Conservation (phyloP, 2,888 invertebrate species). For the Eurytoma californica region DNA sequence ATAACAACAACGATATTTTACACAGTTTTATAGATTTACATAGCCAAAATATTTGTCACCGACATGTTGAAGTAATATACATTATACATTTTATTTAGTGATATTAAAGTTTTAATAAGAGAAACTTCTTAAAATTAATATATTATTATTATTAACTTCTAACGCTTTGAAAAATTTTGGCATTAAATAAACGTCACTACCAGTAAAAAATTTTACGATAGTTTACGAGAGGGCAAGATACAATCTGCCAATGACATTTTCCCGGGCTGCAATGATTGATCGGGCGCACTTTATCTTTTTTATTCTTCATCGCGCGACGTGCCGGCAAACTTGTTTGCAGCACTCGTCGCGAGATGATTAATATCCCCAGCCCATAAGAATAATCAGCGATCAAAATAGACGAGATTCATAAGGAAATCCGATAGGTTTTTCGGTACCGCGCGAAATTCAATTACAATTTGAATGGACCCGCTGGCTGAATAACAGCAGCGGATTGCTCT, state of each 20-base stretch:
- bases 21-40: no score
- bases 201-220: background rate
- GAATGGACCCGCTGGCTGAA: slow-evolving; percentile 30
- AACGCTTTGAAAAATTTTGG: no score
- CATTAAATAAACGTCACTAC: no score
- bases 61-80: no score
- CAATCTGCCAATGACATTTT: slow-evolving; percentile 44
- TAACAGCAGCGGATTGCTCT: slow-evolving; percentile 34
- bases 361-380: slow-evolving; percentile 13
- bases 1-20: no score
- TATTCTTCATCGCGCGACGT: slow-evolving; percentile 22
- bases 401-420: slow-evolving; percentile 48
- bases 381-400: slow-evolving; percentile 31
- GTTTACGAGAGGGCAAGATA: background rate
- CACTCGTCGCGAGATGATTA: slow-evolving; percentile 45
- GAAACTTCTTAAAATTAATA: no score
- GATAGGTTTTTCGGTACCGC: slow-evolving; percentile 35
- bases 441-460: slow-evolving; percentile 48
- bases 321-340: slow-evolving; percentile 28
- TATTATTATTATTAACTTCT: no score
- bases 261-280: slow-evolving; percentile 42
- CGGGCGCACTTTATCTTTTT: background rate
- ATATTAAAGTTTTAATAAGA: no score
- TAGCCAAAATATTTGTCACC: no score
- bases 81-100: no score